These are phyloP conservation scores for Linepithema humile DNA, from an alignment of 1,140 invertebrate genomes.

Conservation along the genomic window DNA sequence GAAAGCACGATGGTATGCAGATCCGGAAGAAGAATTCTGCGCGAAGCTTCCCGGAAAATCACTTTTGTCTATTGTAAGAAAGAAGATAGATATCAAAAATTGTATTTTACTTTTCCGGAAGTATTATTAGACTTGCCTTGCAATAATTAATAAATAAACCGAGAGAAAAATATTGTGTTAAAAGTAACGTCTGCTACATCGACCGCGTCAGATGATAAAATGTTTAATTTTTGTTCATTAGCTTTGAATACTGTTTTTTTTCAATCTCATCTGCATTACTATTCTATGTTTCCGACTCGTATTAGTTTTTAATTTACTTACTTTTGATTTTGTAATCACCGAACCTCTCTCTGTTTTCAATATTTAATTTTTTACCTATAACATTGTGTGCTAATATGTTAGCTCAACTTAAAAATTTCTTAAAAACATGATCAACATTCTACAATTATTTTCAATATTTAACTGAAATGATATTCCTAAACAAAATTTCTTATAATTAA, in stretches of 20 bases:
- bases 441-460: not conserved
- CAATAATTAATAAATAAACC: slow-evolving; percentile 13
- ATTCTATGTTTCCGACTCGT: not conserved
- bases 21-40: slow-evolving; percentile 56
- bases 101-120: not conserved
- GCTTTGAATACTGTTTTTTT: not conserved
- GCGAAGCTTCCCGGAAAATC: slow-evolving; percentile 36
- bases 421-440: too few species aligned
- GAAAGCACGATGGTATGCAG: slow-evolving; percentile 71
- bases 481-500: not conserved
- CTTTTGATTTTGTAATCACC: slow-evolving; percentile 18
- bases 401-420: too few species aligned
- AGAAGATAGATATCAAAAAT: not conserved
- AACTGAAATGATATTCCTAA: not conserved
- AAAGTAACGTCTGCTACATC: not conserved
- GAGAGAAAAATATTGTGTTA: slow-evolving; percentile 7
- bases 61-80: slow-evolving; percentile 17
- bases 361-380: not conserved
- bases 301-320: slow-evolving; percentile 14
- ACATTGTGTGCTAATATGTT: not conserved
- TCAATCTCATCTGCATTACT: slow-evolving; percentile 8
- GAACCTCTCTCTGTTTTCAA: slow-evolving; percentile 5
- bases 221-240: slow-evolving; percentile 5
- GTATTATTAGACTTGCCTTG: slow-evolving; percentile 2
- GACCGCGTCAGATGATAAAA: not conserved